Evolutionary conservation across 1,140 invertebrate genomes (phyloP).

Genomic region (Tigriopus japonicus): DNA sequence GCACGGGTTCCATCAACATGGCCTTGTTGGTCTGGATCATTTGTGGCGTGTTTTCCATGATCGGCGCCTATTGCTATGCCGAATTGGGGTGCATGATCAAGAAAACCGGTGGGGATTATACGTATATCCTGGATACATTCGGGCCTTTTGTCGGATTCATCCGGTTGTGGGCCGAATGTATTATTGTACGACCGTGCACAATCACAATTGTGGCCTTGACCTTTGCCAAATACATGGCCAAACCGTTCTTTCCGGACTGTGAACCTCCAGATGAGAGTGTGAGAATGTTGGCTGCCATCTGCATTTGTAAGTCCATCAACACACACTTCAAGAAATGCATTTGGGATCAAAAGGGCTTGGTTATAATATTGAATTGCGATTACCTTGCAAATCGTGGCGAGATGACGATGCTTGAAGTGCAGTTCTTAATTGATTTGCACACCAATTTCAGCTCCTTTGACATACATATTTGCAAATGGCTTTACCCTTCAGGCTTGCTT

Average conservation of each 20-base stretch:
- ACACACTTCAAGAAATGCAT: neutral
- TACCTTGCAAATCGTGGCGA: no score
- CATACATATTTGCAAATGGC: no score
- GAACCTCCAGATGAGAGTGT: slow-evolving; percentile 57
- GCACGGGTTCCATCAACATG: slow-evolving; percentile 69
- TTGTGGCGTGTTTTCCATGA: slow-evolving; percentile 38
- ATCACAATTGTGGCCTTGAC: slow-evolving; percentile 86
- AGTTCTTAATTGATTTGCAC: no score
- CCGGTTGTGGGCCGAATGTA: slow-evolving; percentile 89
- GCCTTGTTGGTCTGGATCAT: slow-evolving; percentile 67
- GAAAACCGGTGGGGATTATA: slow-evolving; percentile 83
- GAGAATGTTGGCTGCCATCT: slow-evolving; percentile 62
- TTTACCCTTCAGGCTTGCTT: no score
- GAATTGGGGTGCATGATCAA: slow-evolving; percentile 85
- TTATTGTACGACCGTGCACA: slow-evolving; percentile 87
- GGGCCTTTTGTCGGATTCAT: slow-evolving; percentile 86
- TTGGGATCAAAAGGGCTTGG: no score
- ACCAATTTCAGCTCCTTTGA: no score
- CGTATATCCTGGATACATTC: slow-evolving; percentile 91
- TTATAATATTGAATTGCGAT: no score
- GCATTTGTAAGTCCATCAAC: slow-evolving; percentile 49
- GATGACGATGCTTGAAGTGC: no score
- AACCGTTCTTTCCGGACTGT: slow-evolving; percentile 76
- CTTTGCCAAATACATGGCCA: slow-evolving; percentile 77
- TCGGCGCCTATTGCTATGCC: slow-evolving; percentile 73